phyloP scores from a whole-genome alignment of 2,888 invertebrate species.

The Volucella inanis region DNA sequence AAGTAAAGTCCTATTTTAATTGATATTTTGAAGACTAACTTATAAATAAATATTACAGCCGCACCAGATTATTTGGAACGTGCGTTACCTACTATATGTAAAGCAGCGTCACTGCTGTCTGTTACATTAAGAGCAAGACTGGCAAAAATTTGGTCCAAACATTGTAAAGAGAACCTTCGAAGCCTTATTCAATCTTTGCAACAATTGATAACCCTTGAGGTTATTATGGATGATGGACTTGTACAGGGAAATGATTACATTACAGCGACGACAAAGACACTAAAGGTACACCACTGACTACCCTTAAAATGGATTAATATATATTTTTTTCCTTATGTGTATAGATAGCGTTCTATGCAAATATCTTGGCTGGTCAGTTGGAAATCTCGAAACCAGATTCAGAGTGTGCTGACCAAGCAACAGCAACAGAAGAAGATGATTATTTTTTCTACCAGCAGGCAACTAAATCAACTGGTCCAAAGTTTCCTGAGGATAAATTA shows the following conservation, averaged over 20 bases:
- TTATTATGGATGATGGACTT: conserved; percentile 90
- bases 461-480: conserved; percentile 79
- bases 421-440: conserved; percentile 82
- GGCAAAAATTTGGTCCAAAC: conserved; percentile 91
- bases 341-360: conserved; percentile 93
- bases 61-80: conserved; percentile 92
- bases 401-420: conserved; percentile 79
- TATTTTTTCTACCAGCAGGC: conserved; percentile 81
- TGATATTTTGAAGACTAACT: neutral
- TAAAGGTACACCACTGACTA: conserved; percentile 86
- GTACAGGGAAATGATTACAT: conserved; percentile 94
- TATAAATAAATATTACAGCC: conserved; percentile 80
- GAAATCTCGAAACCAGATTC: conserved; percentile 87
- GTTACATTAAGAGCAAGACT: conserved; percentile 90
- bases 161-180: conserved; percentile 86
- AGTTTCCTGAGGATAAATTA: conserved; percentile 83
- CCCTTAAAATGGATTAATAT: neutral
- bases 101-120: conserved; percentile 89
- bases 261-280: conserved; percentile 92
- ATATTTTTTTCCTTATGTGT: conserved; percentile 59
- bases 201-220: conserved; percentile 93
- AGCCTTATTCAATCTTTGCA: conserved; percentile 91
- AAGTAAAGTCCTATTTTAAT: conserved; percentile 77
- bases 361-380: conserved; percentile 91
- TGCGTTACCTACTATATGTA: conserved; percentile 90